These are phyloP conservation scores for Coregonus suidteri DNA, from an alignment of 2,797 vertebrate species.

Conservation along the genomic window DNA sequence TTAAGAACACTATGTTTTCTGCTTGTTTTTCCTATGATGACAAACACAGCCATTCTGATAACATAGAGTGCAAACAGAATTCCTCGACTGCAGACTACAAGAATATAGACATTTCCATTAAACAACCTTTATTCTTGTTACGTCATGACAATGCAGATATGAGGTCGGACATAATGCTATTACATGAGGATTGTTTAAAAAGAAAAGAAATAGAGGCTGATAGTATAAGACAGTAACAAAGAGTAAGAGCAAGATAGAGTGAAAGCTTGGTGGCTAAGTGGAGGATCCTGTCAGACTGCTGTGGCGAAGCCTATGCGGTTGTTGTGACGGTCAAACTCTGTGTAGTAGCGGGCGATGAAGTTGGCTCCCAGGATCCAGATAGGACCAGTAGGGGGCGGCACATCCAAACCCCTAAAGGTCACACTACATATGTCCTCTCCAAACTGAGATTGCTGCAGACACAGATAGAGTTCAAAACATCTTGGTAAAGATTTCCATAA, in stretches of 20 bases:
- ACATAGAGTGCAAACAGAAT: conserved; percentile 25
- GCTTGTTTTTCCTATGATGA: conserved; percentile 26
- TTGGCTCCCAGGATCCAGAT: conserved; percentile 93
- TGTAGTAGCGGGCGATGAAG: conserved; percentile 95
- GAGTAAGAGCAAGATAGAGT: not conserved
- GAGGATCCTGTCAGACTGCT: conserved; percentile 78
- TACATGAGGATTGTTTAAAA: not conserved
- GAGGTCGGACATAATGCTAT: not conserved
- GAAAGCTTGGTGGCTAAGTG: not conserved
- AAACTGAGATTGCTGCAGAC: conserved; percentile 81
- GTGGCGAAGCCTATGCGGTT: conserved; percentile 93
- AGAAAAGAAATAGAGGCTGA: not conserved
- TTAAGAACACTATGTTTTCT: not conserved
- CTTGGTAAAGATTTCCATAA: not conserved
- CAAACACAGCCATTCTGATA: conserved; percentile 20
- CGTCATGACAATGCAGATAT: conserved; percentile 25
- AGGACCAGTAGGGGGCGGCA: conserved; percentile 89
- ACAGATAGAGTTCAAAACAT: conserved; percentile 1
- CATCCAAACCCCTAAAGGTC: conserved; percentile 86
- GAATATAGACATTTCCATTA: conserved; percentile 8
- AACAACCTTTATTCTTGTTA: conserved; percentile 58
- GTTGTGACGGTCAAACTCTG: conserved; percentile 90
- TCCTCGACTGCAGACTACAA: not conserved
- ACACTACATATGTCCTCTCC: conserved; percentile 84
- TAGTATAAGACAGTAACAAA: not conserved